Conservation (phyloP, 1,140 invertebrate species). For the Rhynchophorus ferrugineus region DNA sequence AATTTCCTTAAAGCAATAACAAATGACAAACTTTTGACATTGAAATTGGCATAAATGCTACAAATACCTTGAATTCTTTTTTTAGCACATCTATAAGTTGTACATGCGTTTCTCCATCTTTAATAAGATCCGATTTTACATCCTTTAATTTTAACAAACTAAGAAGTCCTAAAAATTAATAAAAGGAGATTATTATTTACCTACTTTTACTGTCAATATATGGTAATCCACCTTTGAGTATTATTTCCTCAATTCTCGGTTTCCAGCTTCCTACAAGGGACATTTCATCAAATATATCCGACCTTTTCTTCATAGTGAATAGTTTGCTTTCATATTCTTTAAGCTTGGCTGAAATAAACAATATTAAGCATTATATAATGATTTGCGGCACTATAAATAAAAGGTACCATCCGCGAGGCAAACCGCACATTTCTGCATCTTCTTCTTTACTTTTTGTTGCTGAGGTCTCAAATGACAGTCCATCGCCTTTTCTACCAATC, state of each 20-base stretch:
- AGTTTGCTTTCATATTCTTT: constrained; percentile 50
- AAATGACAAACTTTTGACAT: neutral
- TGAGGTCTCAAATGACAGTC: constrained; percentile 58
- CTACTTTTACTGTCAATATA: too few species aligned
- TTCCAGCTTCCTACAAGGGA: constrained; percentile 43
- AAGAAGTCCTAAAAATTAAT: constrained; percentile 30
- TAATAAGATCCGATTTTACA: constrained; percentile 35
- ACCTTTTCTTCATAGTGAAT: constrained; percentile 36
- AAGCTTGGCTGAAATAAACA: constrained; percentile 29
- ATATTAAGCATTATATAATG: neutral
- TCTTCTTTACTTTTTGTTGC: constrained; percentile 22
- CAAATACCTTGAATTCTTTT: constrained; percentile 59
- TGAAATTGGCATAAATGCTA: neutral
- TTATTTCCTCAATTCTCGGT: constrained; percentile 47
- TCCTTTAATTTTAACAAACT: constrained; percentile 29
- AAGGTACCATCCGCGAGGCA: constrained; percentile 45
- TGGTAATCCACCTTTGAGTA: constrained; percentile 45
- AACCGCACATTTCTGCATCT: constrained; percentile 39
- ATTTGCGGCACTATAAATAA: neutral
- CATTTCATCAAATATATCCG: constrained; percentile 28
- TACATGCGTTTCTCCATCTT: constrained; percentile 50
- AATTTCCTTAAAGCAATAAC: constrained; percentile 35
- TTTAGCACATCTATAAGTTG: constrained; percentile 54
- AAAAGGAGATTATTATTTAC: constrained; percentile 2
- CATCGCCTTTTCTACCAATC: constrained; percentile 50